Base-by-base conservation (phyloP, 64 coral and sea anemone species). In the Montipora capricornis region DNA sequence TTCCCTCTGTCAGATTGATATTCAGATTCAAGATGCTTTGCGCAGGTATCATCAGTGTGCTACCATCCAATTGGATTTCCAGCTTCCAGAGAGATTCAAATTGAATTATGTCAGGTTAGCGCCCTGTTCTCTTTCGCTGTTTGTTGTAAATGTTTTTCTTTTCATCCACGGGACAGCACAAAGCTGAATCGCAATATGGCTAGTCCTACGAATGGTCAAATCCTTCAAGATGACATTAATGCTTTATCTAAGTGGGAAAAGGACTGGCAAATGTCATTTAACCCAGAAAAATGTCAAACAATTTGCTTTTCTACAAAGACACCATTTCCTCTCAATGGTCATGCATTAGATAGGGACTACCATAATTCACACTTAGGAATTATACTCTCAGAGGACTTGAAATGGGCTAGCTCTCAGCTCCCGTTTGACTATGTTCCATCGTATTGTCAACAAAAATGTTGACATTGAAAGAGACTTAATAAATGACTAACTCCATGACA, bases 21-120 rank as follows among this genome's bases (percentile, higher is more conserved):
- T 99, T 78, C 98, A 99, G 66, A 96, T 99, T 16, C 92, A 96
- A 58, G 98, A 99, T 76, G 98, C 98, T 0, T 20, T 99, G 52
- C 89, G 89, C 37, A 90, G 98, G n/a, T 96, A 94, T 76, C 98
- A 99, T 67, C 98, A 99, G 64, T 99, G 98, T 79, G 98, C 98
- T 5, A 99, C 98, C 15, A 99, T 99, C 37, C 98, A 99, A 77
- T 92, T 99, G 7, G 98, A 99, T 75, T 99, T 99, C 80, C 98
- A 99, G 74, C 92, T 99, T 37, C 98, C 98, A 47, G 95, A 99
- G 89, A 88, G 98, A 59, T 99, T 99, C 52, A 99, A 99, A 24
- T 89, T 99, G 20, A 29, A 74, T 88, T 98, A 94, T 1, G 92
- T 95, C 49, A 98, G 90, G 97, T 98, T 44, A 81, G 93, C 19